Evolutionary conservation across 2,888 invertebrate genomes (phyloP), one percentile per base, ranked within the genome.

Genomic region (Drosophila longiperda): DNA sequence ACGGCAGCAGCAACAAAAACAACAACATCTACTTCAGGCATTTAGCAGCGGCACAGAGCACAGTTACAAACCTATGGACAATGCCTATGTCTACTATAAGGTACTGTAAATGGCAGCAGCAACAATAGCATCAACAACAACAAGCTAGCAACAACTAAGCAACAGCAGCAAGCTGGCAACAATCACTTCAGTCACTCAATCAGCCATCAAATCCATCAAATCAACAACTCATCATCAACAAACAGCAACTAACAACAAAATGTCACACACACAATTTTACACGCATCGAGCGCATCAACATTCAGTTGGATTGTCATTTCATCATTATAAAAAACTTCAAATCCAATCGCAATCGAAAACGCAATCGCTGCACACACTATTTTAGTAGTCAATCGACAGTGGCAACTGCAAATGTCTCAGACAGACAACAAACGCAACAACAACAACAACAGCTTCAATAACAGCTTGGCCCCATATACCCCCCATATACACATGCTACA

Each of bases 51-150:
- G 60, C 82, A 78, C 73, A 73, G 65, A 84, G 85, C 69, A 70
- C 69, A 78, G 70, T 72, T 81, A 88, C 54, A 89, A 91, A 92
- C 92, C 91, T 92, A 92, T 92, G 92, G 92, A 92, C 92, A 92
- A 92, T 92, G 92, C 92, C 87, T 92, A 92, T 91, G 92, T 92
- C 90, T 92, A 92, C 92, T 92, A 92, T 91, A 92, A 92, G 92
- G 92, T 92, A 92, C 68, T 86, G 88, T 90, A 90, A 75, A 60
- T 73, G 66, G 40, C 53, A 65, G 59, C 54, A 78, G 50, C 63
- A 65, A 32, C 48, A 60, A 29, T 29, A 49, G 40, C 36, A 54
- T 32, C 58, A 64, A 54, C 59, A 66, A 63, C 58, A 66, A 54
- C 55, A 61, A 68, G 29, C 50, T 61, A 52, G 63, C 69, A 65